Conservation (phyloP, 2,888 invertebrate genomes). For the Aphelenchoides bicaudatus region DNA sequence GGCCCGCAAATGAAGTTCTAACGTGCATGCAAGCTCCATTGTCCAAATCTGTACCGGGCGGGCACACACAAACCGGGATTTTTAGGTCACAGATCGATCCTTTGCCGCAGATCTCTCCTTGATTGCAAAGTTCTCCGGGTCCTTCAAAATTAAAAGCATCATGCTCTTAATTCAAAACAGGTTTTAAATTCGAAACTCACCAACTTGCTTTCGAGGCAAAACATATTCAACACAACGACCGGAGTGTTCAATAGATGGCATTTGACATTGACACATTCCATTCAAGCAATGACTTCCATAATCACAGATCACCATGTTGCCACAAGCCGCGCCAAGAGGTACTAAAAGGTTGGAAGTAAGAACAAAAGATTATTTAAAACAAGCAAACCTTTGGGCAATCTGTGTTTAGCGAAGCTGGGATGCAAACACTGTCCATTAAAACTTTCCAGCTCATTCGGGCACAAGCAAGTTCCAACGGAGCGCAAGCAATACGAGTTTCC, state of each 20-base stretch:
- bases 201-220: slow-evolving; percentile 39
- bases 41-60: slow-evolving; percentile 49
- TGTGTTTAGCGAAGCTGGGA: slow-evolving; percentile 11
- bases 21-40: slow-evolving; percentile 29
- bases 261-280: slow-evolving; percentile 51
- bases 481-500: slow-evolving; percentile 55
- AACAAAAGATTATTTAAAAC: neutral
- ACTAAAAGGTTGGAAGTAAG: slow-evolving; percentile 38
- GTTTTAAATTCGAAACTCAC: slow-evolving; percentile 31
- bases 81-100: slow-evolving; percentile 54
- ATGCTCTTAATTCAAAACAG: neutral
- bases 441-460: slow-evolving; percentile 53
- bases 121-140: slow-evolving; percentile 51
- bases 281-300: slow-evolving; percentile 49
- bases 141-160: slow-evolving; percentile 23
- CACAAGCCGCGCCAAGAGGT: slow-evolving; percentile 52
- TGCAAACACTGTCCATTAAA: slow-evolving; percentile 49
- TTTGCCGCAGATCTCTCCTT: slow-evolving; percentile 52
- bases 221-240: slow-evolving; percentile 48
- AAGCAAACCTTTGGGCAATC: slow-evolving; percentile 1
- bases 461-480: slow-evolving; percentile 53
- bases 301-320: slow-evolving; percentile 42
- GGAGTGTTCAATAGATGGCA: slow-evolving; percentile 50
- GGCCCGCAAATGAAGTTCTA: slow-evolving; percentile 19
- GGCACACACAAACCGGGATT: slow-evolving; percentile 58